These are phyloP conservation scores for Neodon shergylaensis DNA, from an alignment of 2,113 vertebrate species.

Conservation along the genomic window DNA sequence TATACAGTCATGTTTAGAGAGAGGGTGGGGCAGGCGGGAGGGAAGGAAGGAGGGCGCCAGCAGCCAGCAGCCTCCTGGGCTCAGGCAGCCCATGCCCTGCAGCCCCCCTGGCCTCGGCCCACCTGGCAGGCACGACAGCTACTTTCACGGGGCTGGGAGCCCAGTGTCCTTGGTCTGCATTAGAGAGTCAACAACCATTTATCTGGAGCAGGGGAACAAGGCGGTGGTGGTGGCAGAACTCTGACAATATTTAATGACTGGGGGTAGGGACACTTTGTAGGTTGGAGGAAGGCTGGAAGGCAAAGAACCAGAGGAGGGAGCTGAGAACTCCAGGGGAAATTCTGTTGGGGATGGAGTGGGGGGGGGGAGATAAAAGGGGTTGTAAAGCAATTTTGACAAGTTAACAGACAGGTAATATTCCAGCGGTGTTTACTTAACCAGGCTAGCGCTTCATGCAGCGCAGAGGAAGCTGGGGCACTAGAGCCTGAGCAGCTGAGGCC, in stretches of 20 bases:
- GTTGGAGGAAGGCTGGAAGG: slow-evolving; percentile 19
- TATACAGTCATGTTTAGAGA: slow-evolving; percentile 16
- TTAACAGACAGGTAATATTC: slow-evolving; percentile 85
- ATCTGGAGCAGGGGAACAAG: slow-evolving; percentile 86
- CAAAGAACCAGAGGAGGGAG: slow-evolving; percentile 46
- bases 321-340: slow-evolving; percentile 88
- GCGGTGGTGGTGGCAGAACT: slow-evolving; percentile 76
- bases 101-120: background rate
- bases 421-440: slow-evolving; percentile 81
- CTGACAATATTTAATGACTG: slow-evolving; percentile 87
- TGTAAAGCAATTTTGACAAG: slow-evolving; percentile 80
- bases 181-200: slow-evolving; percentile 73
- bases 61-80: background rate
- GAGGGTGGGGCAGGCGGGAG: background rate
- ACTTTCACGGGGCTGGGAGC: slow-evolving; percentile 58
- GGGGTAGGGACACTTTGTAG: slow-evolving; percentile 64
- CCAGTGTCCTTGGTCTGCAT: slow-evolving; percentile 78
- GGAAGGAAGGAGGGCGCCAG: background rate
- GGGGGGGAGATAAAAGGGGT: slow-evolving; percentile 79
- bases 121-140: background rate
- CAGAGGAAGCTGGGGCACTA: background rate
- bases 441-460: slow-evolving; percentile 66
- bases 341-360: slow-evolving; percentile 71
- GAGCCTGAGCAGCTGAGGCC: background rate
- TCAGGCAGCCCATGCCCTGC: background rate